Evolutionary conservation across 2,888 invertebrate species (phyloP).

Genomic region (Ophion ellenae): DNA sequence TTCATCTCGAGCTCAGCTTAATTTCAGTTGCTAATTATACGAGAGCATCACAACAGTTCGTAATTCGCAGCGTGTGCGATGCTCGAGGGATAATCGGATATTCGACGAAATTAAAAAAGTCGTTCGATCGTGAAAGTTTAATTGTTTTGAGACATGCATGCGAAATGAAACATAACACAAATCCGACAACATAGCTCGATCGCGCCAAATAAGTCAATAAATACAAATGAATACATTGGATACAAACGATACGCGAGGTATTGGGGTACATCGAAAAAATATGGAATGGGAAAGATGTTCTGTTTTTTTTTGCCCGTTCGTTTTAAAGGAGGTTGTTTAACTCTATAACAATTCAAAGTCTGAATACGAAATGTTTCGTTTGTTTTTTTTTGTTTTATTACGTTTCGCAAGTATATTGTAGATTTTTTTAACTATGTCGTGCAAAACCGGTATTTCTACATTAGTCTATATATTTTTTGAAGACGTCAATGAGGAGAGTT

Average conservation of each 20-base stretch:
- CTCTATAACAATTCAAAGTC: not conserved
- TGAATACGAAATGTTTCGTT: not conserved
- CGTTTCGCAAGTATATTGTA: not conserved
- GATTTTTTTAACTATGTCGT: not conserved
- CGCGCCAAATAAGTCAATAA: not conserved
- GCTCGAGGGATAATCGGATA: not conserved
- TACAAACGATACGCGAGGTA: not conserved
- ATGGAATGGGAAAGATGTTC: not conserved
- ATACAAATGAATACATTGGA: conserved; percentile 3
- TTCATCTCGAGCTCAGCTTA: not conserved
- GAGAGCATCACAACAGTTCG: not conserved
- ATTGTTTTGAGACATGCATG: not conserved
- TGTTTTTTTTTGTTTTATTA: not conserved
- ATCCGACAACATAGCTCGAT: not conserved
- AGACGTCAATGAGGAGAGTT: not conserved
- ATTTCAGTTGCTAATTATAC: not conserved
- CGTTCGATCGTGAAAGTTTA: conserved; percentile 14
- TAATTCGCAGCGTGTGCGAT: not conserved
- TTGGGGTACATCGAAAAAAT: not conserved
- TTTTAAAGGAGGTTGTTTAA: not conserved
- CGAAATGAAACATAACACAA: not conserved
- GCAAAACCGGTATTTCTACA: not conserved
- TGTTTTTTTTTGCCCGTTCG: not conserved
- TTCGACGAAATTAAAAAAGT: not conserved
- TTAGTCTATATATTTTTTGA: not conserved